Conservation (phyloP, 2,888 invertebrate species). For the Hirtodrosophila trivittata region DNA sequence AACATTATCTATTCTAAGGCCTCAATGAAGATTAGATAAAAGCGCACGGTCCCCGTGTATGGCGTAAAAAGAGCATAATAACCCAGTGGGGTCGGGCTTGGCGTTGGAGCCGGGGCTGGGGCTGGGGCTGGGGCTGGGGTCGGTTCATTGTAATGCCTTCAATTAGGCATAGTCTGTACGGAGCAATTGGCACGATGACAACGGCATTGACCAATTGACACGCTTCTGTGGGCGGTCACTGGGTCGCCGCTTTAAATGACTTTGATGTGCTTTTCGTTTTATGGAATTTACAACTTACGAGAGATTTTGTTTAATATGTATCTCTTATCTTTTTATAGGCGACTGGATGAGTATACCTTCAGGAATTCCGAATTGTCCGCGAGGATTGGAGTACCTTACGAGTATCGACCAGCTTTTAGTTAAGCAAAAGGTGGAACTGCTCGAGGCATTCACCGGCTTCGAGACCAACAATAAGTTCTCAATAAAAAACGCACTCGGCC, state of each 20-base stretch:
- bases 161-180: slow-evolving; percentile 46
- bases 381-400: slow-evolving; percentile 95
- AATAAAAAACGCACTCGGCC: slow-evolving; percentile 90
- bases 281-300: too few relatives aligned
- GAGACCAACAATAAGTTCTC: slow-evolving; percentile 96
- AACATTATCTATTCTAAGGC: slow-evolving; percentile 38
- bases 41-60: slow-evolving; percentile 15
- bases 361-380: slow-evolving; percentile 90
- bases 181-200: slow-evolving; percentile 58
- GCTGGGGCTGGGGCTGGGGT: slow-evolving; percentile 35
- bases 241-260: slow-evolving; percentile 11
- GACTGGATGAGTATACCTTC: slow-evolving; percentile 93
- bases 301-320: too few relatives aligned
- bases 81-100: not conserved
- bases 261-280: slow-evolving; percentile 15
- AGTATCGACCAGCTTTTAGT: slow-evolving; percentile 93
- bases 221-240: slow-evolving; percentile 37
- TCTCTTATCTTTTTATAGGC: slow-evolving; percentile 84
- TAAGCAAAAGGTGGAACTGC: slow-evolving; percentile 91
- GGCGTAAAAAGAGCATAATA: slow-evolving; percentile 39
- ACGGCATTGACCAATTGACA: slow-evolving; percentile 74
- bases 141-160: slow-evolving; percentile 47
- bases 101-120: not conserved
- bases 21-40: slow-evolving; percentile 57
- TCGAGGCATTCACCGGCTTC: slow-evolving; percentile 91